Evolutionary conservation across 2,797 vertebrate species (phyloP).

Genomic region (Danio jaintianensis): DNA sequence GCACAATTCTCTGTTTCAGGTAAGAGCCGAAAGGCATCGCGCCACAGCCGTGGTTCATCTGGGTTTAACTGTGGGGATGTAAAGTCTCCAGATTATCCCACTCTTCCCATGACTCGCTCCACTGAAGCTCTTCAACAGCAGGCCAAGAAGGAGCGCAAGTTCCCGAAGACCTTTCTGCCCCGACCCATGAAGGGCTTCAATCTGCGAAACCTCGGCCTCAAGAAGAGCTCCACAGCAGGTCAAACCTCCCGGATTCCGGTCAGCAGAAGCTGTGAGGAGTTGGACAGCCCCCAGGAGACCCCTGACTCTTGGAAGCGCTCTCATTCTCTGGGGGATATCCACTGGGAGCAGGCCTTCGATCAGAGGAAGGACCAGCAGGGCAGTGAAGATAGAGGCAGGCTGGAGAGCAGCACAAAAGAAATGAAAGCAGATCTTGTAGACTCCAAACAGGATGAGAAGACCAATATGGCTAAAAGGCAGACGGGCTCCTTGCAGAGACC

Average conservation of each 20-base stretch:
- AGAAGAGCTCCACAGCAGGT: constrained; percentile 78
- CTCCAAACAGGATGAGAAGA: constrained; percentile 51
- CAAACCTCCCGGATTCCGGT: constrained; percentile 72
- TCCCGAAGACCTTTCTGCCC: constrained; percentile 71
- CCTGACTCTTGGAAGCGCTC: constrained; percentile 85
- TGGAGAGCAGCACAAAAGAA: constrained; percentile 54
- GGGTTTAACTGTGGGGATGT: constrained; percentile 79
- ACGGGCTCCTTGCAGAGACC: constrained; percentile 63
- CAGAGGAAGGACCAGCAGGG: constrained; percentile 64
- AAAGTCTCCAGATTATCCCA: constrained; percentile 85
- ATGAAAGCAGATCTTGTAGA: constrained; percentile 28
- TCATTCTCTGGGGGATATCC: constrained; percentile 90
- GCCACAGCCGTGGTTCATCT: constrained; percentile 75
- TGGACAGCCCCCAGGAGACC: constrained; percentile 77
- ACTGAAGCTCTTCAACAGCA: constrained; percentile 78
- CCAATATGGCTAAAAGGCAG: constrained; percentile 59
- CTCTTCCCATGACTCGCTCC: constrained; percentile 82
- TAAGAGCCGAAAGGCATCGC: constrained; percentile 84
- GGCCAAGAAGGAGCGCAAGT: constrained; percentile 75
- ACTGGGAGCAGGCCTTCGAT: constrained; percentile 75
- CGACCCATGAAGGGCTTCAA: constrained; percentile 77
- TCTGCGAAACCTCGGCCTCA: constrained; percentile 70
- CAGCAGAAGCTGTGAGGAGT: constrained; percentile 90
- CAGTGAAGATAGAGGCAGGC: constrained; percentile 52
- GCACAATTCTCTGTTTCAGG: constrained; percentile 77